phyloP scores from a whole-genome alignment of 2,113 vertebrate species.

The Mola mola region DNA sequence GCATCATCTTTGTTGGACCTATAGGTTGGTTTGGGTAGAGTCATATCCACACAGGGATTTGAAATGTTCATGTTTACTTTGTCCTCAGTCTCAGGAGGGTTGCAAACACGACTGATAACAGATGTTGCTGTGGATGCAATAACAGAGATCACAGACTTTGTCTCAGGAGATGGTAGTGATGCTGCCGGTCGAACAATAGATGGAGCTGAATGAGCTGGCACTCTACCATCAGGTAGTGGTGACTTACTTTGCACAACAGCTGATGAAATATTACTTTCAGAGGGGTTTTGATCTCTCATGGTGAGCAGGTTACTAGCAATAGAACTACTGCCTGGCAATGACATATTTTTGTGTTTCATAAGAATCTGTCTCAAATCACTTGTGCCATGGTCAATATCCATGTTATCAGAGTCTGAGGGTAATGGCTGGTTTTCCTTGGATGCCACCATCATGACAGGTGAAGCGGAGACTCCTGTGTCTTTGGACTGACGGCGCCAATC shows the following conservation, averaged over 20 bases:
- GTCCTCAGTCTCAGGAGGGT: constrained; percentile 89
- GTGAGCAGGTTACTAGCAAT: constrained; percentile 80
- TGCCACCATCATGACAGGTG: constrained; percentile 73
- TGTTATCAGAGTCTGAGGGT: constrained; percentile 87
- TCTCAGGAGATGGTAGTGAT: constrained; percentile 80
- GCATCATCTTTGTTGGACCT: constrained; percentile 85
- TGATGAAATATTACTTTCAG: constrained; percentile 67
- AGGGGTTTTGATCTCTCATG: constrained; percentile 77
- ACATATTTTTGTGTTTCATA: constrained; percentile 90
- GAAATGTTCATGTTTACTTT: constrained; percentile 84
- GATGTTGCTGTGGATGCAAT: constrained; percentile 94
- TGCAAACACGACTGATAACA: constrained; percentile 94
- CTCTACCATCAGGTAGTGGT: constrained; percentile 79
- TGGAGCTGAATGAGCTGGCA: constrained; percentile 58
- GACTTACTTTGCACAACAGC: constrained; percentile 81
- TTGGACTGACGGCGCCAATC: constrained; percentile 89
- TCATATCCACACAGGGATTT: constrained; percentile 80
- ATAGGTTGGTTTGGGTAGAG: constrained; percentile 85
- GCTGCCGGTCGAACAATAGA: constrained; percentile 71
- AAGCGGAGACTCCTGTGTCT: constrained; percentile 81
- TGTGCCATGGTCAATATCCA: constrained; percentile 84
- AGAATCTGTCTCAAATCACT: constrained; percentile 96
- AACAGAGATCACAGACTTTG: constrained; percentile 84
- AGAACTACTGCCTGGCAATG: constrained; percentile 66
- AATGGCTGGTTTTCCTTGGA: constrained; percentile 66